Evolutionary conservation across 2,888 invertebrate species (phyloP).

Genomic region (Hydroisotoma schaefferi): DNA sequence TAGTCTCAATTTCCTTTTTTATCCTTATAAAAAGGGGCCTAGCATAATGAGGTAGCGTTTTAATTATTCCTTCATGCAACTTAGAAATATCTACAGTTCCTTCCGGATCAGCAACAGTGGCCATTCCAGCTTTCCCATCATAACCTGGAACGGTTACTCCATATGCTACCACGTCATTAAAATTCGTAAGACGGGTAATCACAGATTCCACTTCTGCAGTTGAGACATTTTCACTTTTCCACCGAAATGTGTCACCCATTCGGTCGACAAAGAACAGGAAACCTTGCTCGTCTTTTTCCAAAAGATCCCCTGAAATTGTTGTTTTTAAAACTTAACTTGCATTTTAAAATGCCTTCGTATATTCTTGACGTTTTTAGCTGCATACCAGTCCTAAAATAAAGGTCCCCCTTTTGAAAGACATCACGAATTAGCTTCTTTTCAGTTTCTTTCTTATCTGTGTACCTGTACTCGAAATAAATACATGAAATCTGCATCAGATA

Average conservation of each 20-base stretch:
- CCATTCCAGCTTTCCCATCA: conserved; percentile 28
- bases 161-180: background rate
- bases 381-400: conserved; percentile 79
- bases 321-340: background rate
- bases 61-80: conserved; percentile 15
- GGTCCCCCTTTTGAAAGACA: conserved; percentile 85
- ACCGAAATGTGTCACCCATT: conserved; percentile 52
- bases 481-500: background rate
- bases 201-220: conserved; percentile 95
- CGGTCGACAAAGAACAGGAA: conserved; percentile 38
- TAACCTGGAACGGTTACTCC: conserved; percentile 67
- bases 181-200: conserved; percentile 65
- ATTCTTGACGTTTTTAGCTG: background rate
- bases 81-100: conserved; percentile 15
- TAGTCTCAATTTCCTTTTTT: conserved; percentile 28
- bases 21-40: conserved; percentile 30
- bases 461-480: background rate
- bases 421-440: conserved; percentile 83
- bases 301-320: conserved; percentile 27
- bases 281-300: conserved; percentile 28
- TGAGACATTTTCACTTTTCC: conserved; percentile 98
- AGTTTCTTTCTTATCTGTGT: conserved; percentile 73
- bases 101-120: conserved; percentile 27
- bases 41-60: conserved; percentile 28
- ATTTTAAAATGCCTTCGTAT: background rate